Base-by-base conservation (phyloP, 2,797 vertebrate genomes). In the Micrastur ruficollis region DNA sequence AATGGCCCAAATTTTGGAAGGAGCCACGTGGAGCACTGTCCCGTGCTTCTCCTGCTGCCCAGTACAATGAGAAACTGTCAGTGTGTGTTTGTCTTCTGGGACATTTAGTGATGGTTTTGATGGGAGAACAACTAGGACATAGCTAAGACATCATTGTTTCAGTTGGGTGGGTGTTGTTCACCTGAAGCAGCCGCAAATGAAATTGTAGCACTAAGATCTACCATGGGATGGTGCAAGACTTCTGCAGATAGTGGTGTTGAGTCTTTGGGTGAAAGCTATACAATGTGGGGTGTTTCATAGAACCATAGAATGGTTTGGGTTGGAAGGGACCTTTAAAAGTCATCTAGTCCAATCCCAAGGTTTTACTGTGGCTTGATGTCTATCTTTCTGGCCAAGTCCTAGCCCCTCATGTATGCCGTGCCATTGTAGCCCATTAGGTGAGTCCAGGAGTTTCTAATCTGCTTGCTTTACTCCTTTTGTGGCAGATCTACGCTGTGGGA, bases 401-500 rank as follows among this genome's bases (percentile, higher is more conserved):
- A 14, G 7, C 49, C 13, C 11, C 17, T 56, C 34, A 4, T 0
- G 2, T n/a, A 31, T 0, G 1, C 27, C 0, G 0, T 42, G 72
- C 44, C 23, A 32, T 3, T 0, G 0, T 6, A 66, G 9, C 25
- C 40, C 14, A 3, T 13, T 16, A 29, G 40, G 26, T 19, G n/a
- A 42, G 6, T 44, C 52, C 42, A 6, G 29, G 52, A 53, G 52
- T 52, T 71, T 75, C 90, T 94, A 61, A 91, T 32, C 1, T 0
- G 1, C 31, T 42, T n/a, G 9, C 46, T 84, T 65, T 75, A 79
- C 26, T 66, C 59, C 47, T 40, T 34, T 14, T 86, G 40, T 38
- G 92, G 22, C 87, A 99, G 98, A 97, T 99, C 76, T 99, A 98
- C 0, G 97, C 90, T 1, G 97, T 98, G 49, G 98, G 98, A 8